phyloP scores from a whole-genome alignment of 37 sponge, comb jelly and placozoan genomes.

The Beroe ovata region DNA sequence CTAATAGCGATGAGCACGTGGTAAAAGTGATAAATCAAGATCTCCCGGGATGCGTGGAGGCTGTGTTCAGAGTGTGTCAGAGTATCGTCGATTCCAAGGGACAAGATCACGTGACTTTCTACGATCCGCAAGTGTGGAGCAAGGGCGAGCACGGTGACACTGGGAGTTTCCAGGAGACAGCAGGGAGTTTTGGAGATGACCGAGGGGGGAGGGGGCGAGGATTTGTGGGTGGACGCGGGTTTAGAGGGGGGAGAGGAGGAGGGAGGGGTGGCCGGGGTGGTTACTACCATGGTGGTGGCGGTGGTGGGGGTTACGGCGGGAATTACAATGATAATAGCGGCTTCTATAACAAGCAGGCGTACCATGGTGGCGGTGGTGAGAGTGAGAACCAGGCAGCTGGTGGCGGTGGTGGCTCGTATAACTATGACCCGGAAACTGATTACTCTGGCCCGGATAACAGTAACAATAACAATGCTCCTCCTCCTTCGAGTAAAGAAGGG shows the following conservation, averaged over 20 bases:
- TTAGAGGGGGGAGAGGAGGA: neutral
- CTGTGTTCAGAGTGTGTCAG: neutral
- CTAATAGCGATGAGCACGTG: slow-evolving; percentile 30
- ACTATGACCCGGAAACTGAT: slow-evolving; percentile 25
- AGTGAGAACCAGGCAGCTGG: neutral
- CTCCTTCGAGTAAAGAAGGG: neutral
- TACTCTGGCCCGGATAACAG: neutral
- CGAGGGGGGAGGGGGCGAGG: slow-evolving; percentile 24
- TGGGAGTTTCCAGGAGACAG: slow-evolving; percentile 51
- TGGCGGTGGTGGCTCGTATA: neutral
- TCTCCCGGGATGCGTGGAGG: slow-evolving; percentile 13
- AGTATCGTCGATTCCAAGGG: slow-evolving; percentile 12
- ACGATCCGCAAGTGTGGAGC: slow-evolving; percentile 43
- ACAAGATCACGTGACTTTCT: slow-evolving; percentile 4
- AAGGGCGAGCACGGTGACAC: slow-evolving; percentile 14
- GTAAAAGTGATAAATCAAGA: slow-evolving; percentile 32
- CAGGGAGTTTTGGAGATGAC: neutral
- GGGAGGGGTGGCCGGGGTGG: slow-evolving; percentile 9
- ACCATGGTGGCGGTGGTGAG: too few species aligned
- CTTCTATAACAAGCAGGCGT: neutral
- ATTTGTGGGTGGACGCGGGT: neutral
- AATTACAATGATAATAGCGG: neutral
- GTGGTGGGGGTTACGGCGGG: slow-evolving; percentile 12
- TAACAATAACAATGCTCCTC: neutral
- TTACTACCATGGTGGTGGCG: neutral